Conservation (phyloP, 2,113 vertebrate genomes). For the Bombycilla garrulus region DNA sequence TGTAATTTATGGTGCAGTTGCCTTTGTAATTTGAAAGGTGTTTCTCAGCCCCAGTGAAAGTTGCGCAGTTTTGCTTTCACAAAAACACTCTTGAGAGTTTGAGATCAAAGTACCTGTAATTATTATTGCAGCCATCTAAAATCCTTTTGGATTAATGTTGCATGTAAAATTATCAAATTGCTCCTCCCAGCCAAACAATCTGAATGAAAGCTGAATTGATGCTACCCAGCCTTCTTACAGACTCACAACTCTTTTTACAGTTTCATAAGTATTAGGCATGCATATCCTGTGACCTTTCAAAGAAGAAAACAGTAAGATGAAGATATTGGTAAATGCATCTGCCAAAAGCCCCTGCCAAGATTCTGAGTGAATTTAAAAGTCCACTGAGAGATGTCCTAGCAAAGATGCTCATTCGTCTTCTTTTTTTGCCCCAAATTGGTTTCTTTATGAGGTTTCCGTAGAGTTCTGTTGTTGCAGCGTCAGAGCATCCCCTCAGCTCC, state of each 20-base stretch:
- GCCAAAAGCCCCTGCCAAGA: not conserved
- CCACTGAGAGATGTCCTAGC: not conserved
- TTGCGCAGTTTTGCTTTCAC: not conserved
- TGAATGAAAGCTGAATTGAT: not conserved
- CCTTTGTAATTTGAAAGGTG: not conserved
- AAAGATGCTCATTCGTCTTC: not conserved
- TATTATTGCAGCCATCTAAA: not conserved
- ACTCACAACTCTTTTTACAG: not conserved
- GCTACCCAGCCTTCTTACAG: not conserved
- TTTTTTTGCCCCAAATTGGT: not conserved
- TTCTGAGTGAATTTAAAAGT: not conserved
- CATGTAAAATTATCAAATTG: not conserved
- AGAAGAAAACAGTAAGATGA: not conserved
- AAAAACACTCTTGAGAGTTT: not conserved
- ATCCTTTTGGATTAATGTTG: not conserved
- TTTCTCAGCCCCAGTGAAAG: conserved; percentile 10
- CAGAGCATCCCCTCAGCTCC: not conserved
- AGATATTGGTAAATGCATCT: not conserved
- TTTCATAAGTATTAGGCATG: not conserved
- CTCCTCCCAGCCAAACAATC: not conserved
- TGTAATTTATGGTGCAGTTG: not conserved
- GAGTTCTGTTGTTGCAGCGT: not conserved
- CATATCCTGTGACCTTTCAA: not conserved
- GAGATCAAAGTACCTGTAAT: conserved; percentile 39
- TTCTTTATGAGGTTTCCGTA: not conserved